phyloP scores from a whole-genome alignment of 2,888 invertebrate species.

The Temnothorax rugatulus region DNA sequence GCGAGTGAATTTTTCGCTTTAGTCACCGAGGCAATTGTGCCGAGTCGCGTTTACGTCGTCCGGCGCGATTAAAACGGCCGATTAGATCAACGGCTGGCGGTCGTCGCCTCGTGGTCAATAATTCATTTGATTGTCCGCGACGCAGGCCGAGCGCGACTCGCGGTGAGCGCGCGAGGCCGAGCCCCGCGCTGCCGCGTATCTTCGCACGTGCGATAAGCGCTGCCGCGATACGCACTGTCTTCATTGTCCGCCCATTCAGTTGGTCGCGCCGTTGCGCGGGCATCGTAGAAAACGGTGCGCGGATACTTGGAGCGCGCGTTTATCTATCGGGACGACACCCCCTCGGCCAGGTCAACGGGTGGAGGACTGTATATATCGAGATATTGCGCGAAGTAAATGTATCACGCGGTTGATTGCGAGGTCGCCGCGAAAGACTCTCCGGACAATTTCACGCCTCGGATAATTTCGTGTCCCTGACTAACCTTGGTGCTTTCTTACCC shows the following conservation, averaged over 20 bases:
- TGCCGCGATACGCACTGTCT: slow-evolving; percentile 64
- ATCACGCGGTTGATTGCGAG: not conserved
- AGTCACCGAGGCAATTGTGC: not conserved
- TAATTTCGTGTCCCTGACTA: slow-evolving; percentile 55
- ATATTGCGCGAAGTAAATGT: not conserved
- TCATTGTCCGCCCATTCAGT: slow-evolving; percentile 75
- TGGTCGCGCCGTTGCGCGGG: slow-evolving; percentile 47
- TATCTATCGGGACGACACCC: not conserved
- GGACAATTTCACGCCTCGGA: slow-evolving; percentile 1
- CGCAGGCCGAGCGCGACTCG: slow-evolving; percentile 36
- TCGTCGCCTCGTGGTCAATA: slow-evolving; percentile 62
- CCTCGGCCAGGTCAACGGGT: not conserved
- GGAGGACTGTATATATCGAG: not conserved
- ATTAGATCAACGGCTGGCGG: slow-evolving; percentile 53
- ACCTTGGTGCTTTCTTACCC: slow-evolving; percentile 62
- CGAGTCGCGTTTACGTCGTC: slow-evolving; percentile 13
- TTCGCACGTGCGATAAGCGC: slow-evolving; percentile 70
- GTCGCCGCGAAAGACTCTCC: slow-evolving; percentile 36
- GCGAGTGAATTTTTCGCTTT: not conserved
- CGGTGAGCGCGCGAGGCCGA: slow-evolving; percentile 35
- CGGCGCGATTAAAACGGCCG: slow-evolving; percentile 17
- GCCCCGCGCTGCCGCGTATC: slow-evolving; percentile 52
- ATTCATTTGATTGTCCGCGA: slow-evolving; percentile 71
- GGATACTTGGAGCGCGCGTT: not conserved
- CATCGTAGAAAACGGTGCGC: slow-evolving; percentile 24